Evolutionary conservation across 1,140 invertebrate species (phyloP).

Genomic region (Dreissena rostriformis): DNA sequence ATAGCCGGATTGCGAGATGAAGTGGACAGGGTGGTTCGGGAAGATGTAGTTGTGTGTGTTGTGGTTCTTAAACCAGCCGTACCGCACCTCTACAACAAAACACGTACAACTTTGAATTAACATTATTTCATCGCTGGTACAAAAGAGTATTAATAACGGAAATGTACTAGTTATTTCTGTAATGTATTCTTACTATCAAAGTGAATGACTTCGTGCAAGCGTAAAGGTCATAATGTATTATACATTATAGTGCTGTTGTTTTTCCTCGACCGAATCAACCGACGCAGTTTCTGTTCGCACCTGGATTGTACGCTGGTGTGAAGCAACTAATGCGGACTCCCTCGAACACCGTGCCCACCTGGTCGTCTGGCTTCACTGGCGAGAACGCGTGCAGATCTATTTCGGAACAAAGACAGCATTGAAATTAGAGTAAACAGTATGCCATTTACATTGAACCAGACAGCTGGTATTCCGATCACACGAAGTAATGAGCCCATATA

Average conservation of each 20-base stretch:
- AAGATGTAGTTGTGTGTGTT: conserved; percentile 50
- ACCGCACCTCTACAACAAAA: conserved; percentile 64
- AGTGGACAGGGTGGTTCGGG: conserved; percentile 62
- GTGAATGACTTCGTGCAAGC: too few relatives aligned
- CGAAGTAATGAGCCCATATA: too few relatives aligned
- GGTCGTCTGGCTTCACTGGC: conserved; percentile 58
- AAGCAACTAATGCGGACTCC: conserved; percentile 60
- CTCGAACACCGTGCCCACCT: conserved; percentile 53
- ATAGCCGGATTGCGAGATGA: conserved; percentile 64
- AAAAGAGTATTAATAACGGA: neutral
- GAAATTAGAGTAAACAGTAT: too few relatives aligned
- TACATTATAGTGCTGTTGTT: too few relatives aligned
- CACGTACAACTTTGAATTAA: conserved; percentile 1
- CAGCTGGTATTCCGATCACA: too few relatives aligned
- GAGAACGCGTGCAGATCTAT: conserved; percentile 63
- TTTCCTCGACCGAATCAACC: too few relatives aligned
- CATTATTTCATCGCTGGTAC: neutral
- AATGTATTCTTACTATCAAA: too few relatives aligned
- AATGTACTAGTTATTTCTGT: conserved; percentile 1
- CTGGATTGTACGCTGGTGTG: conserved; percentile 61
- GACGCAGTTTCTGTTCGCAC: conserved; percentile 40
- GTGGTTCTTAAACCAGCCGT: conserved; percentile 62
- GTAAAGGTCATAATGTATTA: too few relatives aligned
- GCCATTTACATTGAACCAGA: too few relatives aligned
- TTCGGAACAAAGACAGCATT: neutral